Conservation (phyloP, 2,888 invertebrate genomes). For the Onchidella celtica region DNA sequence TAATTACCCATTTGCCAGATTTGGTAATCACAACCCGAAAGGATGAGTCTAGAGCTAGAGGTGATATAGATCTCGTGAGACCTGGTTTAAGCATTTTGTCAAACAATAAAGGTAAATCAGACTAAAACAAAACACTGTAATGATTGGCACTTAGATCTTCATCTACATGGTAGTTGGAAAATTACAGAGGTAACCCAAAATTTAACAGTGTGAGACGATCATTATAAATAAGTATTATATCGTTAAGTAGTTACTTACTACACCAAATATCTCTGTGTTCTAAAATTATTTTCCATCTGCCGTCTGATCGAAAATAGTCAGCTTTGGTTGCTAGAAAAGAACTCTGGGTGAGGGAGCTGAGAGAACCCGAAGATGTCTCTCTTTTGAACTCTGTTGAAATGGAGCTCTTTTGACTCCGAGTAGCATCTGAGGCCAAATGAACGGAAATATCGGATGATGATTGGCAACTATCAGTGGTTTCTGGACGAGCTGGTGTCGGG, state of each 20-base stretch:
- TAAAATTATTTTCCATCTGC: slow-evolving; percentile 69
- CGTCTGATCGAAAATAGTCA: slow-evolving; percentile 73
- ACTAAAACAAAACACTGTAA: no score
- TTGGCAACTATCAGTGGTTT: slow-evolving; percentile 9
- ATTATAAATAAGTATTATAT: neutral
- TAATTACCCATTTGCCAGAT: no score
- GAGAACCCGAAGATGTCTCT: slow-evolving; percentile 60
- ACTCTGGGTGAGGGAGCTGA: slow-evolving; percentile 68
- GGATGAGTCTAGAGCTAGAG: no score
- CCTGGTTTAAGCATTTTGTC: no score
- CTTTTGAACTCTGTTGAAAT: slow-evolving; percentile 45
- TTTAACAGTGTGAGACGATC: no score
- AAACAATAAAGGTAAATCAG: no score
- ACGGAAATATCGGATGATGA: slow-evolving; percentile 23
- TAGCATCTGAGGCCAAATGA: neutral
- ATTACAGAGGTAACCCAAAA: no score
- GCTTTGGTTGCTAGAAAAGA: slow-evolving; percentile 71
- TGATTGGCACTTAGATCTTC: no score
- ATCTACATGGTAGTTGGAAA: no score
- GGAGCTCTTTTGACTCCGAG: slow-evolving; percentile 57
- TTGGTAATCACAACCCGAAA: no score
- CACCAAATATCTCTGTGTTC: slow-evolving; percentile 69
- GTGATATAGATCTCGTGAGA: no score
- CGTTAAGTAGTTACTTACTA: slow-evolving; percentile 60
- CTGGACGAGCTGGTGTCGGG: neutral